Conservation (phyloP, 2,888 invertebrate species). For the Drosophila prostipennis region DNA sequence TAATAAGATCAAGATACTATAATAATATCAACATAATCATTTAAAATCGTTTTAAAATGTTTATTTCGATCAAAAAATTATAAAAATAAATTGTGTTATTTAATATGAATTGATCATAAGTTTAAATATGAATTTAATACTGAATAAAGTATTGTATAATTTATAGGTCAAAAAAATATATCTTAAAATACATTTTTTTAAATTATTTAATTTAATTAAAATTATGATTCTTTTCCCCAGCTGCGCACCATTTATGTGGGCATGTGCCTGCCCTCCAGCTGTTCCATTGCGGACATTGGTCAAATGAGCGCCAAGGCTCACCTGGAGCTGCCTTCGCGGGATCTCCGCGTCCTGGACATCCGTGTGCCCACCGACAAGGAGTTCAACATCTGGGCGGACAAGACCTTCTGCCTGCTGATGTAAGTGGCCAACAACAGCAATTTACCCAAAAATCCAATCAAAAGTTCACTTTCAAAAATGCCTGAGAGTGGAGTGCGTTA, state of each 20-base stretch:
- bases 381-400: conserved; percentile 88
- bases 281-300: conserved; percentile 87
- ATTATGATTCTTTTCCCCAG: conserved; percentile 82
- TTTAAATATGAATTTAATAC: no score
- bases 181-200: no score
- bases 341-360: conserved; percentile 87
- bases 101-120: no score
- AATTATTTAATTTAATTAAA: background rate
- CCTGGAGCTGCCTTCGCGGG: conserved; percentile 84
- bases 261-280: conserved; percentile 90
- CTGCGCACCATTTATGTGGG: conserved; percentile 90
- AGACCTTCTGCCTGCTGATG: conserved; percentile 89
- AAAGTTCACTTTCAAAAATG: conserved; percentile 58
- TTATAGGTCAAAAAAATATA: no score
- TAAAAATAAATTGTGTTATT: no score
- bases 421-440: conserved; percentile 83
- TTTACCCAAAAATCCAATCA: background rate
- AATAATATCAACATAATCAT: no score
- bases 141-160: no score
- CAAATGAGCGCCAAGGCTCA: conserved; percentile 86
- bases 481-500: conserved; percentile 25
- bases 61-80: no score
- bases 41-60: no score
- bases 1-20: no score
- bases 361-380: conserved; percentile 88